These are phyloP conservation scores for Benthosema pterotum DNA, from an alignment of 2,797 vertebrate species.

Conservation along the genomic window DNA sequence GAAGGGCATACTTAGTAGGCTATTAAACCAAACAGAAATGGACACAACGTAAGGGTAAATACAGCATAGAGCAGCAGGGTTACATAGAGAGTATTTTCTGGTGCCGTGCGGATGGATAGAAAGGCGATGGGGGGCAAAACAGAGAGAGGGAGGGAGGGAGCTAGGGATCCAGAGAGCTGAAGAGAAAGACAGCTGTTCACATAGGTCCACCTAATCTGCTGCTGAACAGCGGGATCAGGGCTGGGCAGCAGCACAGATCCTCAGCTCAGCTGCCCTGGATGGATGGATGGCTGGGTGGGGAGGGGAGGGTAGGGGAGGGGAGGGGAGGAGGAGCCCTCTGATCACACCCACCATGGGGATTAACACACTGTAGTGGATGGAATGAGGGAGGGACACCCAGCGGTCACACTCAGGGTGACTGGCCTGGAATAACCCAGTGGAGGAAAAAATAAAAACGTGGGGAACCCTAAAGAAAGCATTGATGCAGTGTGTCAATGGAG, in stretches of 20 bases:
- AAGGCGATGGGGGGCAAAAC: not conserved
- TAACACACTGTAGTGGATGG: conserved; percentile 30
- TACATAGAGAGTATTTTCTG: too few species aligned
- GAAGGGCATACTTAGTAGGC: too few species aligned
- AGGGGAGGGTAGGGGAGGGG: conserved; percentile 36
- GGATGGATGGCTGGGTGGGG: conserved; percentile 21
- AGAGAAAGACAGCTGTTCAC: conserved; percentile 61
- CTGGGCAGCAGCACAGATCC: conserved; percentile 58
- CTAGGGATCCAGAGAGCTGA: conserved; percentile 8
- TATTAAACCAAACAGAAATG: too few species aligned
- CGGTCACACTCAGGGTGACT: conserved; percentile 10
- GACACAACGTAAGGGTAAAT: too few species aligned
- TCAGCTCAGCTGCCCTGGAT: conserved; percentile 64
- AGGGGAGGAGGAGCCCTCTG: conserved; percentile 32
- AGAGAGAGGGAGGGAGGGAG: conserved; percentile 20
- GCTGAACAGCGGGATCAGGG: conserved; percentile 50
- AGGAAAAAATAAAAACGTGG: too few species aligned
- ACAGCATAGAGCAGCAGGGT: too few species aligned
- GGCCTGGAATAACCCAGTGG: conserved; percentile 19
- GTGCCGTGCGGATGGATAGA: too few species aligned
- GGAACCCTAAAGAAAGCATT: conserved; percentile 32
- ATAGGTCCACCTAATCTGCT: conserved; percentile 55
- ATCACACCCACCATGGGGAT: conserved; percentile 59
- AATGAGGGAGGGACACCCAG: not conserved
- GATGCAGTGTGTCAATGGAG: conserved; percentile 7